Evolutionary conservation across 1,140 invertebrate genomes (phyloP), one percentile per base, ranked within the genome.

Genomic region (Lordiphosa stackelbergi): DNA sequence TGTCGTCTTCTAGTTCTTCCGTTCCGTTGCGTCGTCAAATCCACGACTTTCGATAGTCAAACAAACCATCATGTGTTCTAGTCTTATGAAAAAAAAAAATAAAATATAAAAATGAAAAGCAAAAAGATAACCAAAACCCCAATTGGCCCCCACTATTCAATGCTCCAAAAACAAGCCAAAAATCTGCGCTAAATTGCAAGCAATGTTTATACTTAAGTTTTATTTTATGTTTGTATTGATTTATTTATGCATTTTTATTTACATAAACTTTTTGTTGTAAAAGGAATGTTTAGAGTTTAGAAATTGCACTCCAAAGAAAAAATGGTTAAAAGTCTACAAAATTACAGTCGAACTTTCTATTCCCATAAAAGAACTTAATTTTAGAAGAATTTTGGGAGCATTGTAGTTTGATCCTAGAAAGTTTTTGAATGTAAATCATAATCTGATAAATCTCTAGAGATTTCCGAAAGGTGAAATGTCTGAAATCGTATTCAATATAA

Each of bases 21-120:
- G 37, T 69, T 69, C 49, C 60, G 60, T 69, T 79, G 46, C 74
- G 62, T 61, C 72, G 73, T 83, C 77, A 83, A 83, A 83, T 83
- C 77, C 77, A 66, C 69, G 77, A 84, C 69, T 73, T 70, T 83
- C 77, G 77, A 83, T 83, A 52, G 61, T 73, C 78, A 83, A 83
- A 70, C 73, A 66, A 31, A 31, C 28, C 28, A 31, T 31, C 28
- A 31, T 31, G 28, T 31, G 28, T 31, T 31, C 28, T 31, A 31
- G 28, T 31, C 28, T 31, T 31, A 31, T 60, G 61, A 69, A 49
- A 79, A 77, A 42, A 52, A 61, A 53, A 52, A 60, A 49, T n/a
- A 19, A 19, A 3, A 24, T 24, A 24, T 24, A 24, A 43, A 48
- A 12, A 22, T n/a, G 46, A 54, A 35, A 13, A 53, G 7, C 36